Conservation (phyloP, 2,888 invertebrate genomes). For the Ectropis crepuscularia region DNA sequence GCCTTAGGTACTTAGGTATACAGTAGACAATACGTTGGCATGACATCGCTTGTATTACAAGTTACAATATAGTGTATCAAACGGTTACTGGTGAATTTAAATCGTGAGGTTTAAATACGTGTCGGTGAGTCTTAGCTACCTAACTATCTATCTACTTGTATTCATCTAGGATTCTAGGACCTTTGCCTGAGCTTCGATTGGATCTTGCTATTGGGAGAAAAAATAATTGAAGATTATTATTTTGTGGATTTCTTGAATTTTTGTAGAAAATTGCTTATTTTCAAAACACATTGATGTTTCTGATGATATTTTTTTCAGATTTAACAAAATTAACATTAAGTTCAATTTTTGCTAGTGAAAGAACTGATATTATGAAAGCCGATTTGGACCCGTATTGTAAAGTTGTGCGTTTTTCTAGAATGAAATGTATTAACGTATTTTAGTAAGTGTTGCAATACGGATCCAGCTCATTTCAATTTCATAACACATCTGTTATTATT, state of each 20-base stretch:
- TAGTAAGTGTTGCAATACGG: too few relatives aligned
- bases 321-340: too few relatives aligned
- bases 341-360: too few relatives aligned
- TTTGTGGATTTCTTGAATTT: neutral
- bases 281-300: too few relatives aligned
- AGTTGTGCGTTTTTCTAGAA: too few relatives aligned
- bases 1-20: slow-evolving; percentile 60
- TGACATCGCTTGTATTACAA: slow-evolving; percentile 71
- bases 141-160: slow-evolving; percentile 61
- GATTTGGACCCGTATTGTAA: too few relatives aligned
- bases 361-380: too few relatives aligned
- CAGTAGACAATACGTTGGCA: slow-evolving; percentile 63
- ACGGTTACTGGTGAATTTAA: slow-evolving; percentile 42
- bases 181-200: slow-evolving; percentile 66
- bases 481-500: too few relatives aligned
- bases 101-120: slow-evolving; percentile 47
- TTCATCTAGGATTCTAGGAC: slow-evolving; percentile 49
- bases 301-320: too few relatives aligned
- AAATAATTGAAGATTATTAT: slow-evolving; percentile 34
- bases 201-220: slow-evolving; percentile 64
- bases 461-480: too few relatives aligned
- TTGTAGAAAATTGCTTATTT: too few relatives aligned
- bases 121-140: slow-evolving; percentile 50
- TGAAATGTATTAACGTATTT: too few relatives aligned
- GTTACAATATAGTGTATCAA: slow-evolving; percentile 29